phyloP scores from a whole-genome alignment of 1,140 invertebrate species.

The Acyrthosiphon pisum region DNA sequence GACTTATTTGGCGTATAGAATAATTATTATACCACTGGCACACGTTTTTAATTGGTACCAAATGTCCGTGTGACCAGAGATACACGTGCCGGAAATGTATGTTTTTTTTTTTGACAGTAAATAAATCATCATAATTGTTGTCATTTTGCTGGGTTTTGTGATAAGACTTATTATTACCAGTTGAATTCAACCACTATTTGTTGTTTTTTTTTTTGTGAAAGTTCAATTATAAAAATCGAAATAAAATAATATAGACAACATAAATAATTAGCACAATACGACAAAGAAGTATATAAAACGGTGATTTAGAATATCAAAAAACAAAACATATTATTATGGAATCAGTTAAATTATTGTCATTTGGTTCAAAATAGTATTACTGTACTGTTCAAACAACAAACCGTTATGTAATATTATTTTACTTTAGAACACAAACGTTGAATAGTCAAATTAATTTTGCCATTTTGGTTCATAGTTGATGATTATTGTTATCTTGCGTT shows the following conservation, averaged over 20 bases:
- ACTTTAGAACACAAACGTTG: not conserved
- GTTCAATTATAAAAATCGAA: not conserved
- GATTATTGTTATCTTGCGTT: not conserved
- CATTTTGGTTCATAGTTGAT: not conserved
- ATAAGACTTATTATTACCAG: not conserved
- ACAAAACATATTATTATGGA: not conserved
- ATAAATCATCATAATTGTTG: slow-evolving; percentile 6
- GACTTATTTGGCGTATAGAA: not conserved
- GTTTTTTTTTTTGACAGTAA: not conserved
- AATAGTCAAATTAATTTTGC: not conserved
- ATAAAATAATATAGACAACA: not conserved
- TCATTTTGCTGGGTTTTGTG: not conserved
- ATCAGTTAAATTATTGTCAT: not conserved
- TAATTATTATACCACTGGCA: not conserved
- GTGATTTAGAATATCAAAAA: not conserved
- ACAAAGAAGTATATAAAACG: not conserved
- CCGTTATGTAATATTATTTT: not conserved
- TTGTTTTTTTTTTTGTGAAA: too few species aligned
- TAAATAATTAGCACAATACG: not conserved
- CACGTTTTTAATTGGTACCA: slow-evolving; percentile 33
- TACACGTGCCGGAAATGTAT: slow-evolving; percentile 3
- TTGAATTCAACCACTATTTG: not conserved
- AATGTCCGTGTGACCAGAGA: not conserved
- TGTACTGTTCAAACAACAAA: not conserved
- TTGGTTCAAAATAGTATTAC: not conserved